Conservation (phyloP, 2,888 invertebrate genomes). For the Parnassius mnemosyne region DNA sequence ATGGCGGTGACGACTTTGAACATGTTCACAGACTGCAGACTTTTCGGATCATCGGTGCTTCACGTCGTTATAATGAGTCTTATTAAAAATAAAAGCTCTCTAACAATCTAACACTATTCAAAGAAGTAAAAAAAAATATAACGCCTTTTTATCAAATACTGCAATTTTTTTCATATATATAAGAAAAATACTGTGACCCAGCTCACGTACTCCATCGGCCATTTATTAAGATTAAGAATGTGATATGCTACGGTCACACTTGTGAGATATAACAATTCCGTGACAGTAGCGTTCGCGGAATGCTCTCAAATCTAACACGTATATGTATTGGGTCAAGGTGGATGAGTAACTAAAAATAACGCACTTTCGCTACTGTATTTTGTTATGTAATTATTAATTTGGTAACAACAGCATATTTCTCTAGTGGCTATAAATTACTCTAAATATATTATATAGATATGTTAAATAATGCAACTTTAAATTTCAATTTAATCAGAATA, state of each 20-base stretch:
- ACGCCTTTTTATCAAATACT: neutral
- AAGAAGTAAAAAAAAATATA: too few species aligned
- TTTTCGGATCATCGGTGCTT: too few species aligned
- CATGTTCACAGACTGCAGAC: too few species aligned
- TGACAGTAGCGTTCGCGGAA: slow-evolving; percentile 8
- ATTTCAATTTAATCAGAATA: too few species aligned
- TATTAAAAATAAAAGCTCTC: too few species aligned
- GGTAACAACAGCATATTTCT: too few species aligned
- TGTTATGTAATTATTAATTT: slow-evolving; percentile 1
- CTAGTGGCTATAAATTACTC: too few species aligned
- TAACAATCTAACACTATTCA: too few species aligned
- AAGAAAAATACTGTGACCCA: neutral
- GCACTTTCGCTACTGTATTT: slow-evolving; percentile 10
- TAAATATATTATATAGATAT: too few species aligned
- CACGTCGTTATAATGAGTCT: too few species aligned
- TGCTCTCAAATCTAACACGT: slow-evolving; percentile 10
- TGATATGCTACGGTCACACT: neutral
- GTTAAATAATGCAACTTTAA: too few species aligned
- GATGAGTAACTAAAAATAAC: neutral
- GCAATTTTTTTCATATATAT: neutral
- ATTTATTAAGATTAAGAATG: slow-evolving; percentile 8
- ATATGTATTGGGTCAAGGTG: slow-evolving; percentile 18
- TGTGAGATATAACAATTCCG: slow-evolving; percentile 8
- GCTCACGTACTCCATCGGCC: neutral
- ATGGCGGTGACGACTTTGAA: too few species aligned